Base-by-base conservation (phyloP, 35 echinoderm and acorn worm species). In the Heliocidaris tuberculata region DNA sequence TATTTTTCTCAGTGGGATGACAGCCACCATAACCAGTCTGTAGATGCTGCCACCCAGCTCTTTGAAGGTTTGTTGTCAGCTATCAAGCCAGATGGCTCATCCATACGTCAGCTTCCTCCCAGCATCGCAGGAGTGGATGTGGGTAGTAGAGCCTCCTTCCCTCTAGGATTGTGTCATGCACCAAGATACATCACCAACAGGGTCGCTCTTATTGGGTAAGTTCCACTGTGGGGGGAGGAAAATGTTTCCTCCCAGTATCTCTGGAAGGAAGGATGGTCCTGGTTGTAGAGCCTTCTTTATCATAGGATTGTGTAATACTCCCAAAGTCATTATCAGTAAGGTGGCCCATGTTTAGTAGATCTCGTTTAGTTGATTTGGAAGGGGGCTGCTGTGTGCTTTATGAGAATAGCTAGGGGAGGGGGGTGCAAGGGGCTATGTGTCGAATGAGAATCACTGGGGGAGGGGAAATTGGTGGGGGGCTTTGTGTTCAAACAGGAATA, bases 161-260 rank as follows among this genome's bases (percentile, higher is more conserved):
- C 98, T 9, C 94, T 99, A 16, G 96, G 96, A 88, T 92, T 99
- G 1, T 97, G 98, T n/a, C 98, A 99, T 95, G 95, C 98, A 17
- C 88, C 96, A 15, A 96, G 97, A 85, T 99, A 99, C 60, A 96
- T 97, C 48, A 97, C 96, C 94, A 94, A 96, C 12, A 96, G 98
- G 49, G 32, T 99, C n/a, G 98, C 98, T 94, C 94, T 99, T 47
- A 97, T 99, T 94, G 98, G 98, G 98, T 99, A 90, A 90, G 98
- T 48, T 60, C 2, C 85, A 31, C 2, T 78, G 65, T 16, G 4
- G 10, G 48, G 32, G 15, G 65, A 42, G 35, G 35, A 3, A 42
- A 42, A 42, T 42, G 35, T 42, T 42, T 42, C 65, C 0, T 27
- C 6, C 27, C 1, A 27, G 65, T 24, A 5, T 7, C 21, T 78